Percentiles rank a stretch among this genome's conserved stretches.
These are phyloP conservation scores for Calliphora vomitoria DNA, from an alignment of 2,888 invertebrate species.

Conservation along the genomic window DNA sequence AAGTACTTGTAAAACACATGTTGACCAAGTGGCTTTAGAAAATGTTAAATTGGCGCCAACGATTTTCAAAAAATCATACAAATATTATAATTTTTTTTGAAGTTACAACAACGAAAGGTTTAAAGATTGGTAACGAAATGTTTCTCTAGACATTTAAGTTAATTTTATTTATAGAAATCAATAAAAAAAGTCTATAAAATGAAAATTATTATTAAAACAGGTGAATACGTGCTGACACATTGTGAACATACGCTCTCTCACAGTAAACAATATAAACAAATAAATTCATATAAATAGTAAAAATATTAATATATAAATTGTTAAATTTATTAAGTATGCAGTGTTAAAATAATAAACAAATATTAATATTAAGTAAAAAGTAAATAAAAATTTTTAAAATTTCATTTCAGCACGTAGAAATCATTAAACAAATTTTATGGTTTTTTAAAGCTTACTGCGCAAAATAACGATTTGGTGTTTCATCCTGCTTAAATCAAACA, in stretches of 20 bases:
- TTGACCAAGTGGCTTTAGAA: constrained; percentile 34
- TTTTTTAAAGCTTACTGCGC: neutral
- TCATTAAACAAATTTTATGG: constrained; percentile 25
- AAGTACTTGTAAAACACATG: constrained; percentile 51
- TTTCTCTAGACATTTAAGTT: constrained; percentile 15
- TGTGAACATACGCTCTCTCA: constrained; percentile 5
- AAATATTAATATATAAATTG: neutral
- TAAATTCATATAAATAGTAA: neutral
- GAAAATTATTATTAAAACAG: constrained; percentile 44
- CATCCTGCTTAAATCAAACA: no score
- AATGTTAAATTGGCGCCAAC: constrained; percentile 65
- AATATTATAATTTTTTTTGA: neutral
- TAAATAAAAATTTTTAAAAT: neutral
- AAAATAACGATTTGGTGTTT: no score
- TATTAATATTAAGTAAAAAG: neutral
- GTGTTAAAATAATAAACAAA: constrained; percentile 6
- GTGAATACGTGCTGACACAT: constrained; percentile 64
- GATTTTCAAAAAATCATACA: constrained; percentile 23
- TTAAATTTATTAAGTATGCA: neutral
- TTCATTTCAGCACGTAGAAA: constrained; percentile 37
- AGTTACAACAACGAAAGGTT: neutral
- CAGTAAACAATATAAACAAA: constrained; percentile 9
- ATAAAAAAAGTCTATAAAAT: constrained; percentile 5
- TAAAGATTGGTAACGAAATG: neutral
- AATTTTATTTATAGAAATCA: constrained; percentile 14